Evolutionary conservation across 2,888 invertebrate genomes (phyloP).

Genomic region (Phrixothrix hirtus): DNA sequence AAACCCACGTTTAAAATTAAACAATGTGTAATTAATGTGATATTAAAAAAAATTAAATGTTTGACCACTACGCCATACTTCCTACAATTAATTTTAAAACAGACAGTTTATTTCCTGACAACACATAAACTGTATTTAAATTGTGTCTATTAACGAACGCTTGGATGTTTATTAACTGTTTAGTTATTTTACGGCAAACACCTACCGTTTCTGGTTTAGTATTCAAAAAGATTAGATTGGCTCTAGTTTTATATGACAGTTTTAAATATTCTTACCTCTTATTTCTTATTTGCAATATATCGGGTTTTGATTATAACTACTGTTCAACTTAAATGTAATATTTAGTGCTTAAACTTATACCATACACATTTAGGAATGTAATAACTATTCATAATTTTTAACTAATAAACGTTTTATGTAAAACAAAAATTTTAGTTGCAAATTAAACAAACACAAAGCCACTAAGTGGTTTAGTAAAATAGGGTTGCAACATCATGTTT

Average conservation of each 20-base stretch:
- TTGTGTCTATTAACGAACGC: constrained; percentile 18
- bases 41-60: constrained; percentile 8
- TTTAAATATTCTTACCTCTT: too few species aligned
- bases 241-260: too few species aligned
- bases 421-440: constrained; percentile 14
- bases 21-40: constrained; percentile 1
- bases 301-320: too few species aligned
- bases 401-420: constrained; percentile 3
- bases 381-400: too few species aligned
- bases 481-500: constrained; percentile 13
- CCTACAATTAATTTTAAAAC: constrained; percentile 16
- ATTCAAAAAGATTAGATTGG: too few species aligned
- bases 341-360: too few species aligned
- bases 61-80: constrained; percentile 4
- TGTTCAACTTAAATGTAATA: too few species aligned
- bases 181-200: too few species aligned
- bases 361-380: too few species aligned
- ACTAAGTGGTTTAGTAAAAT: constrained; percentile 17
- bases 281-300: too few species aligned
- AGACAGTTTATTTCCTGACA: constrained; percentile 19
- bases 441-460: constrained; percentile 9
- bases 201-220: too few species aligned
- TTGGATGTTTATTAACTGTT: constrained; percentile 13
- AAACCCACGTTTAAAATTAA: neutral
- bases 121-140: constrained; percentile 21